Base-by-base conservation (phyloP, 1,140 invertebrate species). In the Aphelinus certus region DNA sequence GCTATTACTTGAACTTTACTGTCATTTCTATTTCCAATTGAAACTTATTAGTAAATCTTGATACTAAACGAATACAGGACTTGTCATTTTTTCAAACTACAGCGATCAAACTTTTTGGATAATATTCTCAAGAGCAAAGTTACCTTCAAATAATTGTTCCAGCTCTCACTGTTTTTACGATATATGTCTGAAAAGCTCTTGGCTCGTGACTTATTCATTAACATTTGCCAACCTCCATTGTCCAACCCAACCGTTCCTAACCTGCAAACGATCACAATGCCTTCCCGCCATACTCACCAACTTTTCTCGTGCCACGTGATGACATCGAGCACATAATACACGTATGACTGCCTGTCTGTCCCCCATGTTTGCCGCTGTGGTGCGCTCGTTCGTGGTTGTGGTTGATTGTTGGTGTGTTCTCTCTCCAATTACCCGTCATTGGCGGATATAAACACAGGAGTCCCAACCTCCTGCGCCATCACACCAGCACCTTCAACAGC, bases 391-490 rank as follows among this genome's bases (percentile, higher is more conserved):
- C 86, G 86, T 87, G 86, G 86, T 87, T 87, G 85, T 88, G 87
- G 87, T 88, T 88, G 87, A 87, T 88, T 88, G 85, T 88, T 88
- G 87, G 87, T 88, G 87, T 88, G 85, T 87, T 87, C 51, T 63
- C 26, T 76, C 75, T 71, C 58, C 86, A 86, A 87, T 87, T 85
- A 83, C 75, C 69, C 83, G 83, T 85, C 84, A 86, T 87, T 87
- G 86, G 85, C 86, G 86, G 87, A 76, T 76, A 43, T 71, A 72
- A 58, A 71, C 68, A 88, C 84, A 88, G 87, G 87, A 88, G 87
- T 83, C 85, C 83, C 83, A 85, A 81, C 82, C 87, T 87, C 87
- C 87, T 88, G 83, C 85, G 85, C 83, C 86, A 87, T 82, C 75
- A 73, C 87, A 88, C 82, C 87, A 88, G 85, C 87, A 87, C 84